phyloP scores from a whole-genome alignment of 53 echinoderm and acorn worm genomes.

The Mesocentrotus franciscanus region DNA sequence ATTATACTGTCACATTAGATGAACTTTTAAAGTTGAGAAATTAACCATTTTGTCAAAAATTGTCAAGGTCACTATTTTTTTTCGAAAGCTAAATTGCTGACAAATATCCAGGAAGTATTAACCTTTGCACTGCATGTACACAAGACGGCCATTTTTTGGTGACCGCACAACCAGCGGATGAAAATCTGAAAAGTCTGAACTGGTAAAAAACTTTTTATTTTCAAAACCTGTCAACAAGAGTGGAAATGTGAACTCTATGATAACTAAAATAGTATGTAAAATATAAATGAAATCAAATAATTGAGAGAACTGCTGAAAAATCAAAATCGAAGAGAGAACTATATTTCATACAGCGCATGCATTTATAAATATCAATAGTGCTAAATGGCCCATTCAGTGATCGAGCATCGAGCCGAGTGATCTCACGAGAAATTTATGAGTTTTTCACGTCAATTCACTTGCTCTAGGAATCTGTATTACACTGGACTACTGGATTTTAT shows the following conservation, averaged over 20 bases:
- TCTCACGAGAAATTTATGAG: neutral
- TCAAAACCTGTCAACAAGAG: neutral
- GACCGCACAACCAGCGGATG: slow-evolving; percentile 33
- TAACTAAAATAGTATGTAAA: neutral
- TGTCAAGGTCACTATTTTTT: neutral
- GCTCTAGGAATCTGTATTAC: neutral
- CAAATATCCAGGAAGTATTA: slow-evolving; percentile 30
- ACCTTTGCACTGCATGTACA: neutral
- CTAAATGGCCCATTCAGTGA: neutral
- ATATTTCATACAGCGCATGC: neutral
- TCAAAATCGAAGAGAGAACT: neutral
- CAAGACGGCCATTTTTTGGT: slow-evolving; percentile 8
- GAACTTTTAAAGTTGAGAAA: neutral
- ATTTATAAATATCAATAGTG: neutral
- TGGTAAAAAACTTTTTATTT: slow-evolving; percentile 20
- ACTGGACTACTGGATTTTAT: slow-evolving; percentile 40
- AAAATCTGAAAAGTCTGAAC: slow-evolving; percentile 7
- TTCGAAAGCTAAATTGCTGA: slow-evolving; percentile 14
- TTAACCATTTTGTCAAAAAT: neutral
- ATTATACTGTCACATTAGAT: neutral
- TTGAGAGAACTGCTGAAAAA: neutral
- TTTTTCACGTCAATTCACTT: neutral
- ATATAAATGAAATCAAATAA: neutral
- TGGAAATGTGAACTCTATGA: neutral
- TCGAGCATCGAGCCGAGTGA: neutral